phyloP scores from a whole-genome alignment of 2,113 vertebrate genomes.

The Antigone vipio region DNA sequence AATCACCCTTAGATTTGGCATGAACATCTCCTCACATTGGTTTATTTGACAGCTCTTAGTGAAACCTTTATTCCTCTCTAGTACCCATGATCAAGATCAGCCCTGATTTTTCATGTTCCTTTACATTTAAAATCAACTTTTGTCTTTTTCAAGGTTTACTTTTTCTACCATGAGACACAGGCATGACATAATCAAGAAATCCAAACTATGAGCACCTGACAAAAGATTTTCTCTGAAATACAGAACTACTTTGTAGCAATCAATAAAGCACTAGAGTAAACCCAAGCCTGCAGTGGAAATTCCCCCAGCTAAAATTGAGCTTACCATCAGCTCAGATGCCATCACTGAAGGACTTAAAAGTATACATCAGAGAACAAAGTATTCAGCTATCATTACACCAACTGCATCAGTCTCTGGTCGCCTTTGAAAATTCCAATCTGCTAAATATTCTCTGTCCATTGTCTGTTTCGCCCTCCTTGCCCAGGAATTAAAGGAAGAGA shows the following conservation, averaged over 20 bases:
- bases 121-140: background rate
- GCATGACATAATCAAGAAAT: constrained; percentile 16
- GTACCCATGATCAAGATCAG: background rate
- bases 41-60: background rate
- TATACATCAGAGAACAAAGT: background rate
- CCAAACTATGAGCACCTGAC: background rate
- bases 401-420: background rate
- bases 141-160: background rate
- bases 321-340: constrained; percentile 1
- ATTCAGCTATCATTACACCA: background rate
- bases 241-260: constrained; percentile 33
- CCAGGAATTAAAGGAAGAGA: background rate
- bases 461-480: background rate
- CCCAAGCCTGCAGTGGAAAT: constrained; percentile 10
- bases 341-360: background rate
- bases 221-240: constrained; percentile 50
- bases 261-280: constrained; percentile 48
- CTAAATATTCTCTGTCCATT: background rate
- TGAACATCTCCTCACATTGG: background rate
- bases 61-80: background rate
- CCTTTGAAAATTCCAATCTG: constrained; percentile 14
- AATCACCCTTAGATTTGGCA: background rate
- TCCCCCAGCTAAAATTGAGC: constrained; percentile 9
- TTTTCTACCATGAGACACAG: background rate
- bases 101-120: background rate